These are phyloP conservation scores for Monomorium pharaonis DNA, from an alignment of 1,140 invertebrate genomes.

Conservation along the genomic window DNA sequence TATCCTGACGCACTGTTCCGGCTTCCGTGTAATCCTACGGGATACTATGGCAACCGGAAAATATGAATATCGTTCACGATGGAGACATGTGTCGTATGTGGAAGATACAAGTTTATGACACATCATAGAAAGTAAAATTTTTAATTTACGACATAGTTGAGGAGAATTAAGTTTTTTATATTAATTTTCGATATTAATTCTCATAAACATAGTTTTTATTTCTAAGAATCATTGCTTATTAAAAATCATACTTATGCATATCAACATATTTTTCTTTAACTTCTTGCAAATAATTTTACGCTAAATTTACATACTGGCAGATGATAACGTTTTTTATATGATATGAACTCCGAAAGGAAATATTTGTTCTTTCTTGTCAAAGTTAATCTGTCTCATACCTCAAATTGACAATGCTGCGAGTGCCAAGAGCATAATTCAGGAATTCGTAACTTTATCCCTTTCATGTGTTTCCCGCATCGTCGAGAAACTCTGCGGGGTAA, in stretches of 20 bases:
- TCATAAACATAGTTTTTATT: too few species aligned
- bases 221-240: background rate
- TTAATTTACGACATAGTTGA: background rate
- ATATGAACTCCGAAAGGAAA: slow-evolving; percentile 46
- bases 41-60: slow-evolving; percentile 43
- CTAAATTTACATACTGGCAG: slow-evolving; percentile 6
- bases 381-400: slow-evolving; percentile 55
- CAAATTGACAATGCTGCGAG: slow-evolving; percentile 60
- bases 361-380: slow-evolving; percentile 49
- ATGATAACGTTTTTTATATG: slow-evolving; percentile 18
- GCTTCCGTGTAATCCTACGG: slow-evolving; percentile 50
- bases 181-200: slow-evolving; percentile 3
- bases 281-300: slow-evolving; percentile 18
- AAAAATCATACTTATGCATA: background rate
- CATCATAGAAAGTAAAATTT: slow-evolving; percentile 22
- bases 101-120: slow-evolving; percentile 1
- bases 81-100: slow-evolving; percentile 26
- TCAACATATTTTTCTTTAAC: slow-evolving; percentile 24
- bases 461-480: slow-evolving; percentile 64
- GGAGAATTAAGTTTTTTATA: background rate
- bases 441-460: slow-evolving; percentile 73
- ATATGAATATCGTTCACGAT: slow-evolving; percentile 53
- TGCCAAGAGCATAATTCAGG: slow-evolving; percentile 67
- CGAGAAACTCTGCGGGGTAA: slow-evolving; percentile 65
- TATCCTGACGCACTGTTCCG: slow-evolving; percentile 57